phyloP scores from a whole-genome alignment of 2,113 vertebrate genomes.

The Semnornis frantzii region DNA sequence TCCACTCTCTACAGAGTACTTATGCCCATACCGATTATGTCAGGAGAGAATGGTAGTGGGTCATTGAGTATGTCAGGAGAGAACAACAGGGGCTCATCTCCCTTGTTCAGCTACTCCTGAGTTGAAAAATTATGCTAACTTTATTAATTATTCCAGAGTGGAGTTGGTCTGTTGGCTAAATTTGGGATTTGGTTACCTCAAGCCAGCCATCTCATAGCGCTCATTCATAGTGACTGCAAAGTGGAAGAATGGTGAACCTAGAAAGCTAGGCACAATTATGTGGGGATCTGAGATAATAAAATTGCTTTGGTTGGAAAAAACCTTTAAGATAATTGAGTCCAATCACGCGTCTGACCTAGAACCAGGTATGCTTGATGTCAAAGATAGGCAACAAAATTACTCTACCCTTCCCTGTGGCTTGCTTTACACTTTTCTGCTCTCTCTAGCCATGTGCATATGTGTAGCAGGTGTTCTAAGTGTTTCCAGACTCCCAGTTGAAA shows the following conservation, averaged over 20 bases:
- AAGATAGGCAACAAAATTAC: rapidly evolving
- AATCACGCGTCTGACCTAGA: background rate
- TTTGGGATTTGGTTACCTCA: background rate
- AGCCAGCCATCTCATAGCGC: background rate
- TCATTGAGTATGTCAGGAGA: background rate
- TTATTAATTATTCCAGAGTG: background rate
- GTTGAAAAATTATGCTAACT: background rate
- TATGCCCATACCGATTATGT: background rate
- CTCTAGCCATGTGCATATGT: background rate
- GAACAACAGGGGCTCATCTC: rapidly evolving
- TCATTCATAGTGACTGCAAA: background rate
- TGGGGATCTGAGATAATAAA: background rate
- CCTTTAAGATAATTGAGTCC: too few relatives aligned
- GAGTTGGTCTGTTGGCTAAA: background rate
- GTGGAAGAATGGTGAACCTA: background rate
- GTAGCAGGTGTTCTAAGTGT: background rate
- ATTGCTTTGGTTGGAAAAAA: too few relatives aligned
- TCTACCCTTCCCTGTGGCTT: background rate
- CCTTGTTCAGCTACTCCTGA: background rate
- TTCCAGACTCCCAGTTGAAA: background rate
- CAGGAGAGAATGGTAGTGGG: background rate
- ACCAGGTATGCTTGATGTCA: background rate
- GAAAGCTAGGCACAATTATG: background rate
- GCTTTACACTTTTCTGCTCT: background rate
- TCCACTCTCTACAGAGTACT: background rate